phyloP scores from a whole-genome alignment of 2,113 vertebrate genomes.

The Carassius carassius region DNA sequence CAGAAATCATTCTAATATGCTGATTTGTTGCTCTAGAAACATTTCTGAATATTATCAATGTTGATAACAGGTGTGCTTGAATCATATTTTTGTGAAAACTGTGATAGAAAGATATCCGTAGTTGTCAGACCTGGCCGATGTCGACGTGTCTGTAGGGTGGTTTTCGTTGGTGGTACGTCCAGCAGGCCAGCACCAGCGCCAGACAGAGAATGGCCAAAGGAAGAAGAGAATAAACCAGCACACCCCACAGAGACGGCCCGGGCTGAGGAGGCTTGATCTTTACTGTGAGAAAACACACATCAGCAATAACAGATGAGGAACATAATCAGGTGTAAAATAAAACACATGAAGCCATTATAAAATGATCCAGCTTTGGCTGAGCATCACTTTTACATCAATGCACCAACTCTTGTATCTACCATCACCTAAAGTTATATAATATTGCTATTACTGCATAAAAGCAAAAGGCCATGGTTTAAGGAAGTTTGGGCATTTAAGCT shows the following conservation, averaged over 20 bases:
- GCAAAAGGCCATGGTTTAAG: no score
- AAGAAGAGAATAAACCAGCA: constrained; percentile 92
- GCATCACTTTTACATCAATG: no score
- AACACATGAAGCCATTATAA: background rate
- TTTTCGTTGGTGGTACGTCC: constrained; percentile 96
- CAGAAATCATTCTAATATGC: background rate
- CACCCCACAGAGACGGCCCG: constrained; percentile 85
- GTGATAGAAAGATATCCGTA: background rate
- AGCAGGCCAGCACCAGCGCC: constrained; percentile 87
- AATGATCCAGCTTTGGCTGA: no score
- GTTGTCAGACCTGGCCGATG: constrained; percentile 84
- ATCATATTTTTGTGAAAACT: background rate
- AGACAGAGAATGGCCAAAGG: constrained; percentile 90
- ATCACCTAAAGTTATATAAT: no score
- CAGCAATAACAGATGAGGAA: background rate
- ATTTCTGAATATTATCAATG: background rate
- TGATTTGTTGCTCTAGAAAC: background rate
- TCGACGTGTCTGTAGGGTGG: constrained; percentile 94
- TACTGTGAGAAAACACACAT: constrained; percentile 61
- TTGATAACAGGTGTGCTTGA: background rate
- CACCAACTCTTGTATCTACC: no score
- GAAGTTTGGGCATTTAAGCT: no score
- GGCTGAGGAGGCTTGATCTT: constrained; percentile 78
- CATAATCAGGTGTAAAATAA: background rate
- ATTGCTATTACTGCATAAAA: no score